Evolutionary conservation across 2,113 vertebrate species (phyloP), one percentile per base, ranked within the genome.

Genomic region (Chaetura pelagica): DNA sequence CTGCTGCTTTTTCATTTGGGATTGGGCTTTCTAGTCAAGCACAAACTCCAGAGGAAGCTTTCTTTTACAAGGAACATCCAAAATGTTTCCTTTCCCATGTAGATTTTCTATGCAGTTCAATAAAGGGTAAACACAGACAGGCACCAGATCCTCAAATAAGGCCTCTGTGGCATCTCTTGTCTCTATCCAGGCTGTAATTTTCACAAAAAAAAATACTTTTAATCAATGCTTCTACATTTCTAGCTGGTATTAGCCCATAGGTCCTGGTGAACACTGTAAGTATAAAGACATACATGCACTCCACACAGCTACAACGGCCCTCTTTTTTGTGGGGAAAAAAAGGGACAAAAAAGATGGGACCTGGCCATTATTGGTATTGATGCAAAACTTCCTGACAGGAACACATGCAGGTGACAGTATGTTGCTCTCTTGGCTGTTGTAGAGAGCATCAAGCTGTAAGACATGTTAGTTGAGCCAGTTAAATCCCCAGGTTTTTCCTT

Each of bases 381-480:
- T 14, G 15, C 5, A 12, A 15, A 74, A 72, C 12, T 26, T 76
- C 26, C 34, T 34, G 34, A 27, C 19, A 93, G 38, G 12, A 86
- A 38, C 18, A 44, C 27, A 14, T 15, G 26, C 3, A 63, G 7
- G 12, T 1, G 1, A 35, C 68, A 15, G 7, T 40, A 57, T 1
- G 1, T 72, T 44, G 6, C 15, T 80, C 4, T 76, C 30, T 52
- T 42, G 16, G 10, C 10, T 72, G 48, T 48, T 67, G 48, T 66
- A 83, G 32, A 85, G 14, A 15, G 16, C 40, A 52, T 22, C 23
- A 68, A 90, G 49, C 3, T 61, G 5, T 27, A 52, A 76, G 44
- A 68, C 0, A 0, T 17, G 2, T 11, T 40, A 61, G 3, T 48
- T 24, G 15, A 10, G 4, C 15, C 38, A 38, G 7, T 10, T 59